phyloP scores from a whole-genome alignment of 1,140 invertebrate species.

The Hyphantria cunea region DNA sequence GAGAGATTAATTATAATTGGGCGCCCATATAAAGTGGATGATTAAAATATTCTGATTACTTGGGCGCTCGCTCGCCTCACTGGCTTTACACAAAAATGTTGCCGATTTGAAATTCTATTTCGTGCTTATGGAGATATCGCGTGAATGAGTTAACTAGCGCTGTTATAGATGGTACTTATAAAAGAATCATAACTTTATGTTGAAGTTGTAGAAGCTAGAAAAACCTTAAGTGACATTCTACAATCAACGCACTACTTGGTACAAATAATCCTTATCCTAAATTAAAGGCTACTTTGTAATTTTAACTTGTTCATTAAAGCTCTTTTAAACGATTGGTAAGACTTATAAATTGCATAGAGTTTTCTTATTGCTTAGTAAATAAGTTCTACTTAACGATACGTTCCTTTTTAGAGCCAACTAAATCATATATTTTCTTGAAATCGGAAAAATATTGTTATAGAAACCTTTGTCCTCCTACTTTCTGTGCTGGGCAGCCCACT shows the following conservation, averaged over 20 bases:
- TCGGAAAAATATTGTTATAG: not conserved
- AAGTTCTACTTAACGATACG: too few relatives aligned
- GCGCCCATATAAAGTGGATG: constrained; percentile 63
- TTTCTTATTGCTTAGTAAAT: too few relatives aligned
- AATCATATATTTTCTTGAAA: not conserved
- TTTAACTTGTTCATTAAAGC: too few relatives aligned
- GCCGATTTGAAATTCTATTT: constrained; percentile 31
- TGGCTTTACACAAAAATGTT: constrained; percentile 27
- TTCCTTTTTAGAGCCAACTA: too few relatives aligned
- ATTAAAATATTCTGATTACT: constrained; percentile 60
- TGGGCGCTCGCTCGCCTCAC: constrained; percentile 26
- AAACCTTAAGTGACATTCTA: not conserved
- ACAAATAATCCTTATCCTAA: not conserved
- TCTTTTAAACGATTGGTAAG: too few relatives aligned
- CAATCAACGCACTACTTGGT: too few relatives aligned
- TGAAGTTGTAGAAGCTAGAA: constrained; percentile 5
- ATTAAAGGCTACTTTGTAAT: not conserved
- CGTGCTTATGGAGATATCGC: constrained; percentile 35
- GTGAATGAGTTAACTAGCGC: constrained; percentile 28
- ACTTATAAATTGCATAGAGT: too few relatives aligned
- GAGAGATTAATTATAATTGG: constrained; percentile 69
- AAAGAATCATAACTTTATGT: constrained; percentile 16
- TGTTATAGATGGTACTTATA: constrained; percentile 28
- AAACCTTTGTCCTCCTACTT: not conserved
- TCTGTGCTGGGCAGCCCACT: not conserved